Evolutionary conservation across 2,888 invertebrate species (phyloP), one percentile per base, ranked within the genome.

Genomic region (Anticlea derivata): DNA sequence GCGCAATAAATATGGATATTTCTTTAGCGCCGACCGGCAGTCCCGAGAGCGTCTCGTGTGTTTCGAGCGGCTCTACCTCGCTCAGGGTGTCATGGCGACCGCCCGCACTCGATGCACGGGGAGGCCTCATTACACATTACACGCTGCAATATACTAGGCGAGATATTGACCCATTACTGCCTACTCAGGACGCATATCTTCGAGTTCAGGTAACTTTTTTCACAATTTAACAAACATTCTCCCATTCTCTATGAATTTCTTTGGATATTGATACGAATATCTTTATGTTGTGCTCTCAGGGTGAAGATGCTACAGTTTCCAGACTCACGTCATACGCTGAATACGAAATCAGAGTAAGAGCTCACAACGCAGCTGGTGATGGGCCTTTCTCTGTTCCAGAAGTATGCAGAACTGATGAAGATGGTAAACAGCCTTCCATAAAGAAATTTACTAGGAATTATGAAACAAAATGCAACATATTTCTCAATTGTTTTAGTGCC

Each of bases 311-410:
- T 23, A 95, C 94, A 67, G 88, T 96, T 53, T 95, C 95, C 61
- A 94, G 95, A 5, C 82, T 97, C 53, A 93, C 95, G 63, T 95
- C 96, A 63, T 96, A 94, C 73, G 95, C 96, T 12, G 97, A 97
- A 84, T 97, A 97, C 80, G 96, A 96, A 58, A 93, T 97, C 58
- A 93, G 96, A 70, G 95, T 96, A 2, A 84, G 96, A 66, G 97
- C 97, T 6, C 96, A 94, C 75, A 97, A 97, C 2, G 93, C 95
- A 20, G 96, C 95, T 2, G 97, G 97, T 0, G 97, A 97, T 70
- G 97, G 97, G 0, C 93, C 95, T 10, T 87, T 95, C 55, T 95
- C 96, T 65, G 85, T 92, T 24, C 93, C 96, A 7, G 92, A 96
- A 70, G 93, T 93, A 74, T 96, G 97, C 80, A 93, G 93, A 59